These are phyloP conservation scores for Heliconius hortense DNA, from an alignment of 2,888 invertebrate genomes.

Conservation along the genomic window DNA sequence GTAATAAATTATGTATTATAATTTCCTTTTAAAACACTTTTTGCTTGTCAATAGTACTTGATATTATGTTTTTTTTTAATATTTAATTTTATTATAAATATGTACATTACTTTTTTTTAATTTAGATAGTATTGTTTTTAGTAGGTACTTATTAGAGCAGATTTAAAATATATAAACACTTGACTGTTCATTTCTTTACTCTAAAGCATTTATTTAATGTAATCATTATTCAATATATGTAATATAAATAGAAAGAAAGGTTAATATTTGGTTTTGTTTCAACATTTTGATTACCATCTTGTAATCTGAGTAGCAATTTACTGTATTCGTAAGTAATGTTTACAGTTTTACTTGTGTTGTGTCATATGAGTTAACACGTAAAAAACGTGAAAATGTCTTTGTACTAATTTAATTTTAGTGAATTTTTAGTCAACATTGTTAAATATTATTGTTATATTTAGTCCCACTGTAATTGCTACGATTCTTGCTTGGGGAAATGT, in stretches of 20 bases:
- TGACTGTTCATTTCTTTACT: not conserved
- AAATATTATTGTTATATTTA: not conserved
- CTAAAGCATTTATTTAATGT: conserved; percentile 11
- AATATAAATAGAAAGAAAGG: not conserved
- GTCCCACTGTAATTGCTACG: not conserved
- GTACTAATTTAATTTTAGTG: not conserved
- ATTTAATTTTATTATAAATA: not conserved
- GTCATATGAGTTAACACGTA: too few species aligned
- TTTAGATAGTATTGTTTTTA: not conserved
- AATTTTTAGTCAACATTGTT: not conserved
- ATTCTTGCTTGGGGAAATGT: not conserved
- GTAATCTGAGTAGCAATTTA: not conserved
- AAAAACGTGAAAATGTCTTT: too few species aligned
- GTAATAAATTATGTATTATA: not conserved
- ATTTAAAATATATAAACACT: not conserved
- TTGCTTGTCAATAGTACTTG: not conserved
- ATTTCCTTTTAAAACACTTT: not conserved
- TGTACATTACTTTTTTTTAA: not conserved
- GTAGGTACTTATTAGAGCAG: not conserved
- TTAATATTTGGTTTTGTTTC: not conserved
- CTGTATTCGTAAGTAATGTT: not conserved
- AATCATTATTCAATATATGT: not conserved
- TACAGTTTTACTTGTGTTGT: not conserved
- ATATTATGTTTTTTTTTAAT: not conserved
- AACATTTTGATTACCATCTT: not conserved